Conservation (phyloP, 92 coral and sea anemone species). For the Siderastrea siderea region DNA sequence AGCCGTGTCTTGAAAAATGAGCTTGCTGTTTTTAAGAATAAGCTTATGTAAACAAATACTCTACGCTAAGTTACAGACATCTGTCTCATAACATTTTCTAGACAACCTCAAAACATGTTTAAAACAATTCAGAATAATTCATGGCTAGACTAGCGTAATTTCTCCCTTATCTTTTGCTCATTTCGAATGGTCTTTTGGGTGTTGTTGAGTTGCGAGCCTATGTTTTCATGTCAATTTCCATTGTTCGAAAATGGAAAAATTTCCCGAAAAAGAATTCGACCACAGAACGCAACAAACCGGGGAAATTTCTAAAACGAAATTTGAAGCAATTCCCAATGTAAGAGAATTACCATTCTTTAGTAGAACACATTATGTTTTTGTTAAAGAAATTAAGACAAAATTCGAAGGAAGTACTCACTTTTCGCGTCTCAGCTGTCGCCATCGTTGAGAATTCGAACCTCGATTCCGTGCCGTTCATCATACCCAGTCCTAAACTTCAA, state of each 20-base stretch:
- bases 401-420: slow-evolving; percentile 91
- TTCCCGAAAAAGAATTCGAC: slow-evolving; percentile 76
- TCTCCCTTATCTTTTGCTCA: slow-evolving; percentile 22
- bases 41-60: slow-evolving; percentile 54
- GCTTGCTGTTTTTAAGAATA: neutral
- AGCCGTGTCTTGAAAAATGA: neutral
- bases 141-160: slow-evolving; percentile 6
- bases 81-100: slow-evolving; percentile 19
- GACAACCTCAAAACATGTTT: slow-evolving; percentile 42
- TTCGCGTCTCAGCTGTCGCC: slow-evolving; percentile 99
- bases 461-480: slow-evolving; percentile 69
- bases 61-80: slow-evolving; percentile 33
- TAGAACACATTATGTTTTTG: slow-evolving; percentile 40
- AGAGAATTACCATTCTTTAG: slow-evolving; percentile 5
- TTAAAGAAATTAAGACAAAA: slow-evolving; percentile 78
- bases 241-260: slow-evolving; percentile 85
- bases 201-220: slow-evolving; percentile 17
- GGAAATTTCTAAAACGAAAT: neutral
- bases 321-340: slow-evolving; percentile 15
- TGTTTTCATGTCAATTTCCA: slow-evolving; percentile 95
- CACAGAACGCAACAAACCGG: neutral
- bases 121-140: slow-evolving; percentile 40
- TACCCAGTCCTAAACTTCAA: slow-evolving; percentile 58
- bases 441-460: slow-evolving; percentile 96
- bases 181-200: slow-evolving; percentile 52